Evolutionary conservation across 2,113 vertebrate species (phyloP).

Genomic region (Salvelinus alpinus): DNA sequence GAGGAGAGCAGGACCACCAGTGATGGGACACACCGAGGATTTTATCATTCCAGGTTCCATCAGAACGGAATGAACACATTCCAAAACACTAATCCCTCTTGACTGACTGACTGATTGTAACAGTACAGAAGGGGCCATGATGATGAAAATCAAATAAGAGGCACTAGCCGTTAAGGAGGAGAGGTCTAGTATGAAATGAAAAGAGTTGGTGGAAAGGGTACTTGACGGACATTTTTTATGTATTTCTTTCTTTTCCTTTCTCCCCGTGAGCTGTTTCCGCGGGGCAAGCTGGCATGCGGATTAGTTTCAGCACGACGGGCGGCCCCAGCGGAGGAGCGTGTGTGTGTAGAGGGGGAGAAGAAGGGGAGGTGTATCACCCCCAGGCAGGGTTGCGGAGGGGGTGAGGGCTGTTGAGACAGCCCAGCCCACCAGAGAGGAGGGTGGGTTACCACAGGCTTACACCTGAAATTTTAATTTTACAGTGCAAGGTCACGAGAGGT

Average conservation of each 20-base stretch:
- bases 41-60: not conserved
- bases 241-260: not conserved
- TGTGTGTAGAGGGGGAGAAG: not conserved
- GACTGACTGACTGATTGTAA: slow-evolving; percentile 16
- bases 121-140: slow-evolving; percentile 33
- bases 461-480: slow-evolving; percentile 58
- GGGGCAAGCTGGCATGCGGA: slow-evolving; percentile 22
- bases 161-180: slow-evolving; percentile 6
- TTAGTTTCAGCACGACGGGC: slow-evolving; percentile 33
- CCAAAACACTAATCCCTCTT: not conserved
- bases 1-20: not conserved
- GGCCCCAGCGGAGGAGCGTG: not conserved
- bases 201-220: slow-evolving; percentile 18
- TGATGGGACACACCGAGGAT: not conserved
- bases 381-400: slow-evolving; percentile 13
- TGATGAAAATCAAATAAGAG: slow-evolving; percentile 11
- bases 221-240: not conserved
- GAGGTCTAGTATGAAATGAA: slow-evolving; percentile 45
- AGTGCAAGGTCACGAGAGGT: slow-evolving; percentile 43
- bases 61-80: not conserved
- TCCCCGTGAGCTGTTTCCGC: not conserved
- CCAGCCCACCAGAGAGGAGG: not conserved
- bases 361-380: slow-evolving; percentile 10
- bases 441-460: slow-evolving; percentile 28
- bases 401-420: slow-evolving; percentile 18